phyloP scores from a whole-genome alignment of 2,888 invertebrate species.

The Athrips mouffetella region DNA sequence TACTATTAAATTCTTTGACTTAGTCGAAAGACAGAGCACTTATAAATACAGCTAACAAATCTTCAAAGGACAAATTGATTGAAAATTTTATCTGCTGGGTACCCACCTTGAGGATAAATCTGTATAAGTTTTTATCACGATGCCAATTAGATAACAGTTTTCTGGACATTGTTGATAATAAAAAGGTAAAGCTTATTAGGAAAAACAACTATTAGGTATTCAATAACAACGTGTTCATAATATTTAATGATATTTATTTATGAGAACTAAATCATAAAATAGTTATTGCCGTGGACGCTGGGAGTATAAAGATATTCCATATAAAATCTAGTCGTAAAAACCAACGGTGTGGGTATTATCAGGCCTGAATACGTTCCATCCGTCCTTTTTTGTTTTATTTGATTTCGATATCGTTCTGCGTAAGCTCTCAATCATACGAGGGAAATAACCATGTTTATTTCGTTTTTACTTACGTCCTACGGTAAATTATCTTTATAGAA shows the following conservation, averaged over 20 bases:
- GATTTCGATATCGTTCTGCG: background rate
- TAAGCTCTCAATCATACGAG: background rate
- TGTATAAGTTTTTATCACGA: too few relatives aligned
- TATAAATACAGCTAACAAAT: too few relatives aligned
- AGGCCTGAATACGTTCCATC: background rate
- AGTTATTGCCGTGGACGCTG: background rate
- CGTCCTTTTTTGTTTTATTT: slow-evolving; percentile 8
- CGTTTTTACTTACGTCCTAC: background rate
- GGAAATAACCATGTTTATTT: background rate
- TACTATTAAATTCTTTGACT: too few relatives aligned
- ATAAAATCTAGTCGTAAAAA: slow-evolving; percentile 5
- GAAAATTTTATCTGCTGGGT: too few relatives aligned
- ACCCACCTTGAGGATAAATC: too few relatives aligned
- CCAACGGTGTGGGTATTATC: background rate
- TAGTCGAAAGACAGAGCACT: too few relatives aligned
- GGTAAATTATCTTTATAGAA: background rate
- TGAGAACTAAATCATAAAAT: background rate
- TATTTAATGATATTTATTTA: background rate
- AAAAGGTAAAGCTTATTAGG: too few relatives aligned
- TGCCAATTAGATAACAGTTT: too few relatives aligned
- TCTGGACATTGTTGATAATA: too few relatives aligned
- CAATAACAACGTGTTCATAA: too few relatives aligned
- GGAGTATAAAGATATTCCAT: background rate
- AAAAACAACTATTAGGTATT: too few relatives aligned
- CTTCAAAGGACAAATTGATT: too few relatives aligned